A percentile compares a stretch with the other conserved stretches of the same genome.
phyloP scores from a whole-genome alignment of 2,113 vertebrate species.

The Nestor notabilis region DNA sequence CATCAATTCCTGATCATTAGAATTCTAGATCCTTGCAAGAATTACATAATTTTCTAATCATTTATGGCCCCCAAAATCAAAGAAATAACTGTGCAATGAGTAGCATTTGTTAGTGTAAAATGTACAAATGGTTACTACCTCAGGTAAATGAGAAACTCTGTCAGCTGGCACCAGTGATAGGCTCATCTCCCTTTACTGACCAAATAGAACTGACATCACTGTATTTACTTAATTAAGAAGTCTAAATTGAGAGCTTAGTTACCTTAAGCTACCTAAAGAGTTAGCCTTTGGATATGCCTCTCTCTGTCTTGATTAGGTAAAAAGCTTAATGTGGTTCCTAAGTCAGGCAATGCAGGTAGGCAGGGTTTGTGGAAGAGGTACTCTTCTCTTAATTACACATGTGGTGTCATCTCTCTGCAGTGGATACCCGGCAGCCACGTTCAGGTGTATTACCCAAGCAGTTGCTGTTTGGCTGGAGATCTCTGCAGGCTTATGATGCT shows the following conservation, averaged over 20 bases:
- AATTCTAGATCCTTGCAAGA: background rate
- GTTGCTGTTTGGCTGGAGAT: background rate
- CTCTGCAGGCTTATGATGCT: background rate
- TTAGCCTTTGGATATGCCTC: background rate
- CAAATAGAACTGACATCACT: background rate
- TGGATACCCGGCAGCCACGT: fast-evolving
- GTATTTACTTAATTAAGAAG: background rate
- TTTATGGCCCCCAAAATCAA: background rate
- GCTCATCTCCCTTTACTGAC: background rate
- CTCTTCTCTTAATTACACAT: background rate
- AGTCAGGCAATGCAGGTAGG: background rate
- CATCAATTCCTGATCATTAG: background rate
- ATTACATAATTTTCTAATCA: background rate
- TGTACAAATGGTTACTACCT: background rate
- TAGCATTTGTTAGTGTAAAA: background rate
- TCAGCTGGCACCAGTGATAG: background rate
- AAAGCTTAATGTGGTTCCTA: background rate
- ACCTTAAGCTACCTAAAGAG: background rate
- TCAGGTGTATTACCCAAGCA: background rate
- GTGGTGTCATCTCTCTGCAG: background rate
- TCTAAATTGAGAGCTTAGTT: slow-evolving; percentile 23
- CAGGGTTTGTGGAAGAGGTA: background rate
- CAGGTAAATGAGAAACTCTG: background rate
- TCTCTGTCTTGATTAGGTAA: background rate
- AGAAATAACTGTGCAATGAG: background rate